phyloP scores from a whole-genome alignment of 92 coral and sea anemone genomes.

The Porites cylindrica region DNA sequence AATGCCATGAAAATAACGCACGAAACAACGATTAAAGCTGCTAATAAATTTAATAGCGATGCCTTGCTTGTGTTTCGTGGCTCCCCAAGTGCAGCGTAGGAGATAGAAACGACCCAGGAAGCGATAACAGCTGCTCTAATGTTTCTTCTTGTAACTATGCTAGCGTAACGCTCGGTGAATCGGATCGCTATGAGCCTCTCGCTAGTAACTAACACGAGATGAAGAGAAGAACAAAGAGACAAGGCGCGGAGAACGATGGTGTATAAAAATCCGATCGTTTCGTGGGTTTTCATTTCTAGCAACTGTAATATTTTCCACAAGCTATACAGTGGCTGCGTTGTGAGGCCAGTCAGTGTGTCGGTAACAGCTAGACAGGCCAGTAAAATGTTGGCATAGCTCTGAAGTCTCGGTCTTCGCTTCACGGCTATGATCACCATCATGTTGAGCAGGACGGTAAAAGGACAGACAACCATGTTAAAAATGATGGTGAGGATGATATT shows the following conservation, averaged over 20 bases:
- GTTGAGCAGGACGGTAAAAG: too few relatives aligned
- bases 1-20: background rate
- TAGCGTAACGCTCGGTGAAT: background rate
- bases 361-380: slow-evolving; percentile 20
- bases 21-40: background rate
- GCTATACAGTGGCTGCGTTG: background rate
- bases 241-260: background rate
- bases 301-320: background rate
- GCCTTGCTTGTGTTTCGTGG: background rate
- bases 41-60: background rate
- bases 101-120: background rate
- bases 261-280: background rate
- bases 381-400: too few relatives aligned
- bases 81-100: background rate
- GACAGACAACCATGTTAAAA: too few relatives aligned
- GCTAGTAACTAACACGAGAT: background rate
- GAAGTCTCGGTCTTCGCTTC: too few relatives aligned
- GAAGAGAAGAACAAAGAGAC: background rate
- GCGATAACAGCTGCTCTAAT: background rate
- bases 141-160: background rate
- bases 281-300: background rate
- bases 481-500: too few relatives aligned
- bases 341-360: background rate
- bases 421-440: too few relatives aligned
- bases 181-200: background rate